A percentile compares a stretch with the other conserved stretches of the same genome.
Evolutionary conservation across 2,888 invertebrate species (phyloP).

Genomic region (Tuberolachnus salignus): DNA sequence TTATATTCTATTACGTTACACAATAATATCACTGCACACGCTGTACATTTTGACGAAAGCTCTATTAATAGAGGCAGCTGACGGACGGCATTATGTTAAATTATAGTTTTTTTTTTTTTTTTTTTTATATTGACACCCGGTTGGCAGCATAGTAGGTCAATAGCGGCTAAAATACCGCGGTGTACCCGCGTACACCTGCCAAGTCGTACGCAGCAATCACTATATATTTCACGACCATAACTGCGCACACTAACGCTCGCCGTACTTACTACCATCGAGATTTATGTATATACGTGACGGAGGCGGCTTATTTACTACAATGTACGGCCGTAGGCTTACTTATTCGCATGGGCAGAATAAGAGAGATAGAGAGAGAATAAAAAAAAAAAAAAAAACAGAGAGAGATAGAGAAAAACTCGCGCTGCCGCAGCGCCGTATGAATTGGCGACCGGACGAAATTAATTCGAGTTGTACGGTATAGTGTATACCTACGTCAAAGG

Average conservation of each 20-base stretch:
- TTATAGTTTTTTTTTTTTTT: slow-evolving; percentile 20
- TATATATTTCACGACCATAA: slow-evolving; percentile 7
- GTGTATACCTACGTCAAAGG: slow-evolving; percentile 16
- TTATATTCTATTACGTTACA: too few species aligned
- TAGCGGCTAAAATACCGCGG: slow-evolving; percentile 32
- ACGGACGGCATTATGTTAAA: not conserved
- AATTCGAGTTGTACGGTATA: not conserved
- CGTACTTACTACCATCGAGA: not conserved
- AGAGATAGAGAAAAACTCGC: not conserved
- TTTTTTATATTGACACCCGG: slow-evolving; percentile 25
- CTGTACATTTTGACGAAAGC: slow-evolving; percentile 25
- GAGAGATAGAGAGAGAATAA: not conserved
- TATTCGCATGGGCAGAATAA: not conserved
- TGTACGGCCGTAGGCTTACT: not conserved
- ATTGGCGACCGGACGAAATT: not conserved
- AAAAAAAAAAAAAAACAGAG: not conserved
- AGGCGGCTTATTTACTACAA: too few species aligned
- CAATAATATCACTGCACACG: too few species aligned
- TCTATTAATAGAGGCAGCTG: slow-evolving; percentile 44
- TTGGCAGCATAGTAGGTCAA: slow-evolving; percentile 31
- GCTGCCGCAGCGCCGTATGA: not conserved
- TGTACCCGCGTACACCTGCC: slow-evolving; percentile 30
- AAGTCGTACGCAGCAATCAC: slow-evolving; percentile 8
- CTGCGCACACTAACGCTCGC: not conserved
- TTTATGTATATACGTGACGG: not conserved